phyloP scores from a whole-genome alignment of 1,140 invertebrate species.

The Tetranychus cinnabarinus region DNA sequence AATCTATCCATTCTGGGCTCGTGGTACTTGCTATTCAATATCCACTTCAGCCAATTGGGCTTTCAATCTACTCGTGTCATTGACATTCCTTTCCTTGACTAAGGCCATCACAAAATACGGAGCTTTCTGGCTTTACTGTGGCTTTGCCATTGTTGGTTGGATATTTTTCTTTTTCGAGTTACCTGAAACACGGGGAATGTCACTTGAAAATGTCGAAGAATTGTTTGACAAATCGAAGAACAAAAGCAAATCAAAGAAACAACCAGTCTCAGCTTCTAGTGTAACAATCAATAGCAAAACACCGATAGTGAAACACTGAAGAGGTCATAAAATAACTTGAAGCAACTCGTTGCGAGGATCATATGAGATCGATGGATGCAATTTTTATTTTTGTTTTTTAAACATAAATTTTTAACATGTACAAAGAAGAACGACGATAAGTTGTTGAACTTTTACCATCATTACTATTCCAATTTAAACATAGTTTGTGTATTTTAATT shows the following conservation, averaged over 20 bases:
- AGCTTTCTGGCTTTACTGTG: conserved; percentile 29
- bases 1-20: conserved; percentile 36
- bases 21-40: conserved; percentile 30
- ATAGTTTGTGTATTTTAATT: no score
- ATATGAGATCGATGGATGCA: no score
- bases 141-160: conserved; percentile 25
- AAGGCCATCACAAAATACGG: conserved; percentile 27
- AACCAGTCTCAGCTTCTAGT: no score
- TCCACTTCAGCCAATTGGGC: conserved; percentile 34
- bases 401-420: no score
- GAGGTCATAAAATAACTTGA: no score
- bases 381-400: no score
- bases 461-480: no score
- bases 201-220: conserved; percentile 26
- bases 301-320: no score
- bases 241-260: not conserved
- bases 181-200: conserved; percentile 31
- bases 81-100: conserved; percentile 32
- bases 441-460: no score
- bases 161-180: conserved; percentile 26
- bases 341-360: no score
- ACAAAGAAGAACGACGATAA: no score
- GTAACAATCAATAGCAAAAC: no score
- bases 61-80: conserved; percentile 31
- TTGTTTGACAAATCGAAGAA: conserved; percentile 1